Base-by-base conservation (phyloP, 2,888 invertebrate genomes). In the Andricus quercusramuli region DNA sequence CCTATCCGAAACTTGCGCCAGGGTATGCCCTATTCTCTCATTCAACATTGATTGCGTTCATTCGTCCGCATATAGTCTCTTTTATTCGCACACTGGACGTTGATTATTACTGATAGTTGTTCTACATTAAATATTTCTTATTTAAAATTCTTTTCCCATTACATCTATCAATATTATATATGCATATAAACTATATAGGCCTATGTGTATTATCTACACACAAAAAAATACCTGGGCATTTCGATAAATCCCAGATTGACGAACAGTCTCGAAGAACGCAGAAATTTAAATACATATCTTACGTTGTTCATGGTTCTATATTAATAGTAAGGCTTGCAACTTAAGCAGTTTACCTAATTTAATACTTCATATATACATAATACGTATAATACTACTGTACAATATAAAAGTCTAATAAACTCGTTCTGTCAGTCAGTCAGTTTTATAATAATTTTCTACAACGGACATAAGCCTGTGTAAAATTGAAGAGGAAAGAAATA, bases 341-440 rank as follows among this genome's bases (percentile, higher is more conserved):
- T 22, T 3, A 4, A 22, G 59, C 9, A 13, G 6, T 11, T 59
- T 25, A n/a, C 9, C 59, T 25, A 11, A 22, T 22, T 59, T 22
- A 13, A 25, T 22, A 22, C 59, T 22, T 20, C 59, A 59, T 59
- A 59, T 59, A 59, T 59, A 59, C 22, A 59, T 11, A 25, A 59
- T 59, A 59, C 59, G 59, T 59, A 59, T n/a, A 59, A n/a, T 59
- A 59, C 59, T 59, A 59, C 59, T 59, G 59, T 59, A 59, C 59
- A 59, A 59, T 59, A 59, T 59, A 59, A 59, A 59, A 59, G 22
- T 4, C 22, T 59, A n/a, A 20, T n/a, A 22, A 59, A 59, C 22
- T 22, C 59, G 11, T 59, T 59, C 22, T 13, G 8, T 9, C 11
- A 59, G 22, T 59, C n/a, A 20, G 56, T 20, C 5, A 22, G 3